phyloP scores from a whole-genome alignment of 1,140 invertebrate species.

The Chionoecetes opilio region DNA sequence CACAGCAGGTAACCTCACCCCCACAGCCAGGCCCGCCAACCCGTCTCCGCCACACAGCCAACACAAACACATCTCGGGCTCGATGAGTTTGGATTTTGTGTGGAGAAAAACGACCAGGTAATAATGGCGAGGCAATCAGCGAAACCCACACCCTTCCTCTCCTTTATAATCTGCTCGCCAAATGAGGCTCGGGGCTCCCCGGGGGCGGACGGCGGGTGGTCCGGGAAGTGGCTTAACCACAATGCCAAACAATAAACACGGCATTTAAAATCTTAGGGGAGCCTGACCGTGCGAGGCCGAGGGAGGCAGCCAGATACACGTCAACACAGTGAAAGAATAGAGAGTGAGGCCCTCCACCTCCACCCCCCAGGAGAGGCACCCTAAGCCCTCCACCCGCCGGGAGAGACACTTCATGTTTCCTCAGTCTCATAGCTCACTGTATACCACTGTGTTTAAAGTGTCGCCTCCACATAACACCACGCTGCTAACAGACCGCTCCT shows the following conservation, averaged over 20 bases:
- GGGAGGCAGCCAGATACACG: background rate
- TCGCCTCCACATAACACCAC: background rate
- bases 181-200: background rate
- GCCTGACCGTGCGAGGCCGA: background rate
- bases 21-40: background rate
- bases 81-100: slow-evolving; percentile 12
- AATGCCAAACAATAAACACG: slow-evolving; percentile 65
- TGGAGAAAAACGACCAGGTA: background rate
- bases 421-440: background rate
- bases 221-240: slow-evolving; percentile 39
- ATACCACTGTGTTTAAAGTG: background rate
- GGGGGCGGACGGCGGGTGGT: background rate
- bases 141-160: background rate
- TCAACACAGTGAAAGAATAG: background rate
- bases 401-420: background rate
- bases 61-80: slow-evolving; percentile 37
- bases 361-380: background rate
- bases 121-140: slow-evolving; percentile 32
- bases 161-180: slow-evolving; percentile 14
- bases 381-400: background rate
- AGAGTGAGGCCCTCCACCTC: background rate
- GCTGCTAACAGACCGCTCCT: background rate
- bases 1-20: background rate
- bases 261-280: slow-evolving; percentile 48
- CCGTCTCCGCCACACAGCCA: background rate